Percentiles rank a stretch among this genome's conserved stretches.
Conservation (phyloP, 2,888 invertebrate genomes). For the Noctuana brunneofusca region DNA sequence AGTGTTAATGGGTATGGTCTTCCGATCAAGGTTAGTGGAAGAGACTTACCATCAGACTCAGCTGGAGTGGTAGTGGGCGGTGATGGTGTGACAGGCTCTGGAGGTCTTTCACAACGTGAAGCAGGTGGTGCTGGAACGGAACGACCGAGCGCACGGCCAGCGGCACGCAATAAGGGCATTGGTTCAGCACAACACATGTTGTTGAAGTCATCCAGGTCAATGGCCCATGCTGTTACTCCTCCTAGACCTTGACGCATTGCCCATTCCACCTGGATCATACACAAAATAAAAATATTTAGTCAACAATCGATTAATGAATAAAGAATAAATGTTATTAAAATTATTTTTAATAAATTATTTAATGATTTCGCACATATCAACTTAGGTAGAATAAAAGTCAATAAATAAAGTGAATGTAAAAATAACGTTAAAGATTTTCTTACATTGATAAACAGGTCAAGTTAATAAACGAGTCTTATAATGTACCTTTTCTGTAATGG, state of each 20-base stretch:
- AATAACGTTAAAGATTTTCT: no score
- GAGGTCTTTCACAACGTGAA: slow-evolving; percentile 86
- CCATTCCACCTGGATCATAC: slow-evolving; percentile 84
- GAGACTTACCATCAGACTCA: slow-evolving; percentile 61
- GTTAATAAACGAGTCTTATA: no score
- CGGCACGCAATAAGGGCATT: slow-evolving; percentile 89
- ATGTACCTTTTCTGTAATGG: slow-evolving; percentile 89
- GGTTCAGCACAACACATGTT: slow-evolving; percentile 92
- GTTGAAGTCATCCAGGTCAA: slow-evolving; percentile 93
- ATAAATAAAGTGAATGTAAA: no score
- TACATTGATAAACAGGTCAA: no score
- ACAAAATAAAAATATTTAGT: no score
- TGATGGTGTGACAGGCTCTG: slow-evolving; percentile 88
- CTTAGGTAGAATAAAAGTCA: no score
- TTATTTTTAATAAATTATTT: no score
- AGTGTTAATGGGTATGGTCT: background rate
- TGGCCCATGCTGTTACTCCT: slow-evolving; percentile 93
- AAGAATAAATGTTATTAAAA: no score
- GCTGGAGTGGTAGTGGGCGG: slow-evolving; percentile 86
- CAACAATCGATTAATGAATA: no score
- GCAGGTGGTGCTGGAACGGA: slow-evolving; percentile 77
- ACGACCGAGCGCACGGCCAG: slow-evolving; percentile 89
- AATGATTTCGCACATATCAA: no score
- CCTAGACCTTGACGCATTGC: slow-evolving; percentile 88
- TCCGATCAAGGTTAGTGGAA: background rate